Base-by-base conservation (phyloP, 2,797 vertebrate species). In the Petrocephalus sullivani region DNA sequence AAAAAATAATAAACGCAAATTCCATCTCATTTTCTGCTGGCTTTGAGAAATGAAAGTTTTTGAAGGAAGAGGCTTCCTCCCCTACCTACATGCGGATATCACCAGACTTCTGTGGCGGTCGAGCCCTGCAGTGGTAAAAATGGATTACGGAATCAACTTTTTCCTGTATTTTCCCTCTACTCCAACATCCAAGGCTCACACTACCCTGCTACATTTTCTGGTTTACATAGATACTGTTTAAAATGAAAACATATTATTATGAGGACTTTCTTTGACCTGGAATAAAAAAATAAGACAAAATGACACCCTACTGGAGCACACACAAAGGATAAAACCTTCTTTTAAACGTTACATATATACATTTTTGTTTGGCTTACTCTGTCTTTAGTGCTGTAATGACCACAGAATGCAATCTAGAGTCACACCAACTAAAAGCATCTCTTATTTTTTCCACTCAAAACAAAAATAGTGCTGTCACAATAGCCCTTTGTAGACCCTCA, bases 91-190 rank as follows among this genome's bases (percentile, higher is more conserved):
- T 88, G 57, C 23, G 51, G 88, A 46, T 86, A 86, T 88, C 23
- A 60, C 49, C n/a, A n/a, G 16, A 92, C 92, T 92, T 91, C 90
- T 92, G 90, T 93, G 91, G 92, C 90, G 90, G 90, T 93, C 93
- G 92, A 88, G 90, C 92, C 93, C 91, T 90, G 75, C 90, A 91
- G 90, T 92, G 87, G 91, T 92, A 92, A 92, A 88, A 88, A 53
- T 71, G 88, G 88, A 88, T 88, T 88, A 88, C 75, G 61, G 82
- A 51, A 88, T 88, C 21, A 14, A 64, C 54, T 71, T 53, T 83
- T 83, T 84, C 81, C 86, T 60, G n/a, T 54, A 88, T 71, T 56
- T 85, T 19, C 85, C 81, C 88, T 82, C 37, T 83, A 41, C 71
- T 49, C 37, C 57, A 23, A 85, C 12, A 85, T 23, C 12, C 5